Evolutionary conservation across 2,113 vertebrate genomes (phyloP).

Genomic region (Rafetus swinhoei): DNA sequence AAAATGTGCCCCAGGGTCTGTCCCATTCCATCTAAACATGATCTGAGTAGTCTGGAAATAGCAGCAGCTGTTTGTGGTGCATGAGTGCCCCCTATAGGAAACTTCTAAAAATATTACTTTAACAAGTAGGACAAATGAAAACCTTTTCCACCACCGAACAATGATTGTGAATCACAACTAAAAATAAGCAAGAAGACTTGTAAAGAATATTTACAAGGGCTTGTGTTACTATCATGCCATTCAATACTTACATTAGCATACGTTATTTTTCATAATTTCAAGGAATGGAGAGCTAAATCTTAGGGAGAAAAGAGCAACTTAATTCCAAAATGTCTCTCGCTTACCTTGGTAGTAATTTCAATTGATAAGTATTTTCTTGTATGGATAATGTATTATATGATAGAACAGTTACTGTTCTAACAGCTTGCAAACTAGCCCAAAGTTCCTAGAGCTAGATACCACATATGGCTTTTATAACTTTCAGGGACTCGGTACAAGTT

Average conservation of each 20-base stretch:
- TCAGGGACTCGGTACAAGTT: neutral
- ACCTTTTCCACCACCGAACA: fast-evolving
- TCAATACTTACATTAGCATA: neutral
- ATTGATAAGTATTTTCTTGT: neutral
- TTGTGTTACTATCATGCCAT: neutral
- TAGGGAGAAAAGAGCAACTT: neutral
- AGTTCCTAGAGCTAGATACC: neutral
- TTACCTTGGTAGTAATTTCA: neutral
- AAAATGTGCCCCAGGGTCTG: constrained; percentile 66
- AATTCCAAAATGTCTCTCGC: neutral
- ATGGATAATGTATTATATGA: neutral
- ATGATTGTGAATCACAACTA: neutral
- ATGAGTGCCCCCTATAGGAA: constrained; percentile 84
- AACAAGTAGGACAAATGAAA: neutral
- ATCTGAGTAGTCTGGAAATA: neutral
- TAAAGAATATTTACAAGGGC: neutral
- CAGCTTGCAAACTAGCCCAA: neutral
- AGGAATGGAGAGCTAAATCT: neutral
- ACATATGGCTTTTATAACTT: neutral
- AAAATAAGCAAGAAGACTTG: neutral
- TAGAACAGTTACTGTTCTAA: neutral
- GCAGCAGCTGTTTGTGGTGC: constrained; percentile 67
- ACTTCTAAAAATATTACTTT: constrained; percentile 34
- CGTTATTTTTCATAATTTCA: neutral
- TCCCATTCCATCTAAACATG: constrained; percentile 22